These are phyloP conservation scores for Sarcoramphus papa DNA, from an alignment of 2,797 vertebrate species.

Conservation along the genomic window DNA sequence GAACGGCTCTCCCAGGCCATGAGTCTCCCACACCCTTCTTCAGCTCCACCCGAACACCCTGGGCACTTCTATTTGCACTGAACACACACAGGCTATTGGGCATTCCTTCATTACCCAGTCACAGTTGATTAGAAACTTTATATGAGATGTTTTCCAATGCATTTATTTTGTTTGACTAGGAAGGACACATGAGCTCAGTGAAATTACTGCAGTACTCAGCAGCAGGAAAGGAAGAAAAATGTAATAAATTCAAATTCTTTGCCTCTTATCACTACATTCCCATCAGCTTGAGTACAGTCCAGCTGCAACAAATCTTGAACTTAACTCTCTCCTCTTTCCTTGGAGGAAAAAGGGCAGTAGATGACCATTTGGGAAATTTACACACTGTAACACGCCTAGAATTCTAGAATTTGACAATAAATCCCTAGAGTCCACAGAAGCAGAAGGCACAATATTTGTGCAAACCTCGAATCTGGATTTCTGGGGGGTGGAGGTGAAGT, in stretches of 20 bases:
- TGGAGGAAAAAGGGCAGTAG: not conserved
- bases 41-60: not conserved
- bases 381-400: not conserved
- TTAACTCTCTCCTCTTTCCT: slow-evolving; percentile 29
- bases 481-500: not conserved
- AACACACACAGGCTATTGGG: not conserved
- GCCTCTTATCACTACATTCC: slow-evolving; percentile 65
- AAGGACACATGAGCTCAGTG: slow-evolving; percentile 8
- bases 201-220: slow-evolving; percentile 47
- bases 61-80: not conserved
- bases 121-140: not conserved
- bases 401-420: not conserved
- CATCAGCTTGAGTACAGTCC: slow-evolving; percentile 57
- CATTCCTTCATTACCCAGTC: not conserved
- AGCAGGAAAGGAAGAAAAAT: slow-evolving; percentile 31
- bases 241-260: slow-evolving; percentile 59
- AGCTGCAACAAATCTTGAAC: slow-evolving; percentile 56
- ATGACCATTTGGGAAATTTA: not conserved
- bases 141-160: not conserved
- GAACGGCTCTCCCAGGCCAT: not conserved
- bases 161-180: not conserved
- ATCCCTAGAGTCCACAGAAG: not conserved
- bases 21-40: not conserved
- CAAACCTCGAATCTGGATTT: not conserved
- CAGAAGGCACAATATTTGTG: not conserved